phyloP scores from a whole-genome alignment of 2,113 vertebrate genomes.

The Phalacrocorax pelagicus region DNA sequence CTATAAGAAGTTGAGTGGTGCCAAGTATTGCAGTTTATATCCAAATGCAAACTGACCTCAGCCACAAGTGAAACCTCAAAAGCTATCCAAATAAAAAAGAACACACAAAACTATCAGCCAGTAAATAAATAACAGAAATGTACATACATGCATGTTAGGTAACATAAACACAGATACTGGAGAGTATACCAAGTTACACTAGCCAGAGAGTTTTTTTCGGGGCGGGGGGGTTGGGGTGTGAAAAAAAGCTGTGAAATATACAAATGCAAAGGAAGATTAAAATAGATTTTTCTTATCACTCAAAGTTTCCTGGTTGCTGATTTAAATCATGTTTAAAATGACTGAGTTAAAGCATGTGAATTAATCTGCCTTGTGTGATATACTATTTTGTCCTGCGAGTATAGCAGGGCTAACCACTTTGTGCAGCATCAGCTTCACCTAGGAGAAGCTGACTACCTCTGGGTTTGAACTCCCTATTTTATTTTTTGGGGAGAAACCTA shows the following conservation, averaged over 20 bases:
- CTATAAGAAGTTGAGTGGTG: neutral
- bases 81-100: neutral
- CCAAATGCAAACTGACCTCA: neutral
- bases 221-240: no score
- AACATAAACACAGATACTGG: neutral
- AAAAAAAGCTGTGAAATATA: neutral
- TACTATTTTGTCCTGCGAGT: accelerated
- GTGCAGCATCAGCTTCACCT: neutral
- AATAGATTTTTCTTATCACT: neutral
- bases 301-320: neutral
- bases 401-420: neutral
- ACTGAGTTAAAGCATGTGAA: neutral
- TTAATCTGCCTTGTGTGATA: neutral
- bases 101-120: neutral
- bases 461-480: neutral
- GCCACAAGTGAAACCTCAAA: neutral
- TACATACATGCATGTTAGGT: neutral
- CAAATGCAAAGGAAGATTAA: neutral
- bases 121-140: neutral
- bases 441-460: neutral
- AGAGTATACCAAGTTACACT: neutral
- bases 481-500: neutral
- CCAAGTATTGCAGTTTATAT: neutral
- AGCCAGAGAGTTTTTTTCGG: neutral
- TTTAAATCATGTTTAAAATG: neutral